A percentile compares a stretch with the other conserved stretches of the same genome.
Conservation (phyloP, 2,113 vertebrate species). For the Varanus komodoensis region DNA sequence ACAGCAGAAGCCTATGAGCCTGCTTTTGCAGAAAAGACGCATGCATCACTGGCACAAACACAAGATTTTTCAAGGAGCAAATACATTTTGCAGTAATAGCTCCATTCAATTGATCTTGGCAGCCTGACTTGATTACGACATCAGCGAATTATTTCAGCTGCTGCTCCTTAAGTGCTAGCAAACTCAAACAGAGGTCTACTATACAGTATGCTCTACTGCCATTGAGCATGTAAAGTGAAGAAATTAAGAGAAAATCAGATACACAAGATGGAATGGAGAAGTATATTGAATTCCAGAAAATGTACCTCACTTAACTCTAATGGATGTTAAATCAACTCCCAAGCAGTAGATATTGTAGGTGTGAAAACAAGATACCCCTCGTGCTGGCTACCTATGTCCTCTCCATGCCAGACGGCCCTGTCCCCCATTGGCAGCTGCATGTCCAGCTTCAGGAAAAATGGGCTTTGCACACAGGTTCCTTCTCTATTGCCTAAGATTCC, state of each 20-base stretch:
- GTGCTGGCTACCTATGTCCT: neutral
- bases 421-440: neutral
- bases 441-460: neutral
- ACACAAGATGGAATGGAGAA: neutral
- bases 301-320: neutral
- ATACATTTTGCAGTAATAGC: neutral
- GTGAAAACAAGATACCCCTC: neutral
- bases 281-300: neutral
- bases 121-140: neutral
- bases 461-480: neutral
- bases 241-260: neutral
- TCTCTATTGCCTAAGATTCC: neutral
- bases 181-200: neutral
- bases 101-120: neutral
- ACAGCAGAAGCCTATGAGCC: constrained; percentile 9
- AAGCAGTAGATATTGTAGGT: neutral
- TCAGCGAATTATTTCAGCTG: constrained; percentile 5
- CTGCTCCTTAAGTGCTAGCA: neutral
- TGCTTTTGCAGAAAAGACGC: neutral
- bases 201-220: neutral
- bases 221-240: neutral
- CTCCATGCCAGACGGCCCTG: too few relatives aligned
- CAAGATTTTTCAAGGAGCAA: neutral
- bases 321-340: neutral
- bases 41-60: neutral